These are phyloP conservation scores for Drosophila pallidifrons DNA, from an alignment of 1,140 invertebrate species.

Conservation along the genomic window DNA sequence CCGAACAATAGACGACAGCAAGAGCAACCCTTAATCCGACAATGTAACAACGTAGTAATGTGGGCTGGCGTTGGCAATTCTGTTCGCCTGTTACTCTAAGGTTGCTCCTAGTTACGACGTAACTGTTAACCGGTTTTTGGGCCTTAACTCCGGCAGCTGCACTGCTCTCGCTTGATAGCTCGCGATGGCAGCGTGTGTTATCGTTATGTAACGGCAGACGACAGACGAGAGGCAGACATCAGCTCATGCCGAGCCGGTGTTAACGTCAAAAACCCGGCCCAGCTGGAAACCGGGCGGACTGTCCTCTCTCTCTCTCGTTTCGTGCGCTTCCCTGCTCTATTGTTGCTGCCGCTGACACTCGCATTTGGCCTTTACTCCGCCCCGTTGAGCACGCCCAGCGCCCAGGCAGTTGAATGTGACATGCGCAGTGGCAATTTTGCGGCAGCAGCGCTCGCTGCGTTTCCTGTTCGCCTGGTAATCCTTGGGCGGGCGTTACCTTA, in stretches of 20 bases:
- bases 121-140: conserved; percentile 78
- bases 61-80: conserved; percentile 4
- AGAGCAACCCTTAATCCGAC: conserved; percentile 56
- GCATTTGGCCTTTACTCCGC: conserved; percentile 62
- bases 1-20: conserved; percentile 1
- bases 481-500: conserved; percentile 85
- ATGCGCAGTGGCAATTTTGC: conserved; percentile 53
- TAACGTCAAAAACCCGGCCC: conserved; percentile 71
- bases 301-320: neutral
- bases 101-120: conserved; percentile 85
- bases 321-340: too few species aligned
- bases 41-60: conserved; percentile 80
- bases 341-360: neutral
- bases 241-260: conserved; percentile 28
- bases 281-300: conserved; percentile 47
- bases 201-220: conserved; percentile 60
- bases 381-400: conserved; percentile 71
- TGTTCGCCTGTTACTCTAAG: conserved; percentile 79
- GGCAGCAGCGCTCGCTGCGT: neutral
- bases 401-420: conserved; percentile 16
- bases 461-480: conserved; percentile 74
- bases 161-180: conserved; percentile 47
- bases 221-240: neutral
- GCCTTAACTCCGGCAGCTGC: conserved; percentile 23
- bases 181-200: neutral